These are phyloP conservation scores for Telenomus remus DNA, from an alignment of 1,140 invertebrate genomes.

Conservation along the genomic window DNA sequence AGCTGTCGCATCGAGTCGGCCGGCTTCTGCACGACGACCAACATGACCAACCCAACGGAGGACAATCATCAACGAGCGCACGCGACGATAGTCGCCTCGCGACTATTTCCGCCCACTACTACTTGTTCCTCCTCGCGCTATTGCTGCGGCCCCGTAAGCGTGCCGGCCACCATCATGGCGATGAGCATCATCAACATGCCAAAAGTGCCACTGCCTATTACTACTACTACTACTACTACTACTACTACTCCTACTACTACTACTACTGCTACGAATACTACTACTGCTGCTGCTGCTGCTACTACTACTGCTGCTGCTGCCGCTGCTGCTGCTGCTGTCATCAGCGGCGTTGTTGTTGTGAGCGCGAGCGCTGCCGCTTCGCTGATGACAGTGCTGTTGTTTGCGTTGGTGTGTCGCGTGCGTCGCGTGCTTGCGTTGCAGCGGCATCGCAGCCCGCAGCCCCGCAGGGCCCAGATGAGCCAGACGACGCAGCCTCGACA, in stretches of 20 bases:
- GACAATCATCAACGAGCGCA: conserved; percentile 25
- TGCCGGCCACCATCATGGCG: conserved; percentile 64
- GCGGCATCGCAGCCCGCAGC: no score
- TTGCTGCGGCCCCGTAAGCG: conserved; percentile 46
- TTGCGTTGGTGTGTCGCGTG: conserved; percentile 31
- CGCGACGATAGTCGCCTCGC: conserved; percentile 10
- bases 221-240: conserved; percentile 8
- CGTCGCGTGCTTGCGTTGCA: conserved; percentile 18
- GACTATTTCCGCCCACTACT: conserved; percentile 10
- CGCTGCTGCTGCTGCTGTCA: conserved; percentile 4
- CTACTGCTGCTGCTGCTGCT: no score
- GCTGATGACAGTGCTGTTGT: conserved; percentile 33
- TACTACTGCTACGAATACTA: no score
- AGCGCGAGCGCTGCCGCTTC: conserved; percentile 17
- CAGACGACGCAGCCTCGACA: conserved; percentile 17
- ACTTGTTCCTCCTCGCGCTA: conserved; percentile 26
- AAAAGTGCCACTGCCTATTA: conserved; percentile 53
- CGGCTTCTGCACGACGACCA: conserved; percentile 34
- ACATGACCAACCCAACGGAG: conserved; percentile 41
- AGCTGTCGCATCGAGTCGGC: conserved; percentile 9
- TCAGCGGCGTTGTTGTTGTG: conserved; percentile 16
- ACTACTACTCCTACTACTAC: no score
- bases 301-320: no score
- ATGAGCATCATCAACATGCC: conserved; percentile 41
- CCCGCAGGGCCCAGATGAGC: conserved; percentile 1